Percentiles rank a stretch among this genome's conserved stretches.
Evolutionary conservation across 2,797 vertebrate species (phyloP).

Genomic region (Rhinatrema bivittatum): DNA sequence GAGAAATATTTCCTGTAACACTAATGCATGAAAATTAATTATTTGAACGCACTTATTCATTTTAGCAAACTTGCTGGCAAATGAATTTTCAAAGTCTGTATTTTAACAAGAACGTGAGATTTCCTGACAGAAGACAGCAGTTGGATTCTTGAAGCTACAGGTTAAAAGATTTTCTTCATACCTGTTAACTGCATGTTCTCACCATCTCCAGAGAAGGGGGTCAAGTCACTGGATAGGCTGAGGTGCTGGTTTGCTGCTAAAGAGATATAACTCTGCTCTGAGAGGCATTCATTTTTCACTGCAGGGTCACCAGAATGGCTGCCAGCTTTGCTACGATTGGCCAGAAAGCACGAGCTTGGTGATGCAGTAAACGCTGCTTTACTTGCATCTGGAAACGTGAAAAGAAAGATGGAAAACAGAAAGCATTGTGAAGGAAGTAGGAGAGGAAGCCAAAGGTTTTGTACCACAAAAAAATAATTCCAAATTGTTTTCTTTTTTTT

Average conservation of each 20-base stretch:
- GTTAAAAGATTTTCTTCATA: too few relatives aligned
- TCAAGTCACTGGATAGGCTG: constrained; percentile 43
- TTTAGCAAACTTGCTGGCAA: too few relatives aligned
- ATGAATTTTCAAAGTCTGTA: too few relatives aligned
- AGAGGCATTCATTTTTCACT: constrained; percentile 82
- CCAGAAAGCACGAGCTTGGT: constrained; percentile 93
- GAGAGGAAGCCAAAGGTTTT: too few relatives aligned
- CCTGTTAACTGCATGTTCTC: constrained; percentile 67
- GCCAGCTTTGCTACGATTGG: constrained; percentile 80
- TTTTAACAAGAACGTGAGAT: too few relatives aligned
- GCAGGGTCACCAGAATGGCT: constrained; percentile 55
- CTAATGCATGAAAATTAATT: too few relatives aligned
- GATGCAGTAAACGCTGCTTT: constrained; percentile 93
- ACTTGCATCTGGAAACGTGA: constrained; percentile 76
- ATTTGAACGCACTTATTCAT: too few relatives aligned
- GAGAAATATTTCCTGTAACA: too few relatives aligned
- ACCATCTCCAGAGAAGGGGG: constrained; percentile 56
- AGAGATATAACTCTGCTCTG: constrained; percentile 65
- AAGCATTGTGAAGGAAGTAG: not conserved
- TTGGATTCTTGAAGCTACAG: too few relatives aligned
- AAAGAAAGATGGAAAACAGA: not conserved
- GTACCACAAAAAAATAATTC: too few relatives aligned
- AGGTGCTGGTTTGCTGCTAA: constrained; percentile 60
- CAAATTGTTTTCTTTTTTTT: too few relatives aligned
- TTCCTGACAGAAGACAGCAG: too few relatives aligned